phyloP scores from a whole-genome alignment of 2,888 invertebrate genomes.

The Merodon equestris region DNA sequence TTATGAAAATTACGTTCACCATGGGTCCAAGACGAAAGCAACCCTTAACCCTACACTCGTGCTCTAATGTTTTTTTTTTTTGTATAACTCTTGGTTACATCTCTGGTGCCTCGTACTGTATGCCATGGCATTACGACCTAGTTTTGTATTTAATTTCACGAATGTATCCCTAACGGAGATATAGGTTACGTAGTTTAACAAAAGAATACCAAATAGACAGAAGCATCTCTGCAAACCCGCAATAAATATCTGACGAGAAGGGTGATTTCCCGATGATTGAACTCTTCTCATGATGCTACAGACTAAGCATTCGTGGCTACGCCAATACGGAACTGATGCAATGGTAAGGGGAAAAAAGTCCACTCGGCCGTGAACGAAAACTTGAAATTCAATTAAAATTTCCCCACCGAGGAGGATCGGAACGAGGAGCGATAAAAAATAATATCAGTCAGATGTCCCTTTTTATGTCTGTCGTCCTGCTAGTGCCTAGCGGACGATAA shows the following conservation, averaged over 20 bases:
- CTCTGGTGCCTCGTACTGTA: neutral
- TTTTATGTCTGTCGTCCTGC: conserved; percentile 43
- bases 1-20: conserved; percentile 52
- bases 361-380: conserved; percentile 64
- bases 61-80: neutral
- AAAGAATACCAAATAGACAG: conserved; percentile 26
- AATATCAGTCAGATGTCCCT: conserved; percentile 63
- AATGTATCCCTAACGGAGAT: conserved; percentile 42
- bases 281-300: conserved; percentile 47
- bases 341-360: conserved; percentile 45
- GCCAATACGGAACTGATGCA: too few species aligned
- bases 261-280: conserved; percentile 58
- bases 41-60: neutral
- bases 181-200: conserved; percentile 5
- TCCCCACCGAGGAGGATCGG: conserved; percentile 58
- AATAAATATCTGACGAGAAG: conserved; percentile 57
- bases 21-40: conserved; percentile 1
- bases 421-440: conserved; percentile 67
- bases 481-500: neutral
- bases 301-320: too few species aligned
- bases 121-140: conserved; percentile 50
- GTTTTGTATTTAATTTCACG: conserved; percentile 49
- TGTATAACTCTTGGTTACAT: neutral
- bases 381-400: conserved; percentile 68
- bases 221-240: conserved; percentile 16